Evolutionary conservation across 2,113 vertebrate species (phyloP).

Genomic region (Pollimyrus isidori): DNA sequence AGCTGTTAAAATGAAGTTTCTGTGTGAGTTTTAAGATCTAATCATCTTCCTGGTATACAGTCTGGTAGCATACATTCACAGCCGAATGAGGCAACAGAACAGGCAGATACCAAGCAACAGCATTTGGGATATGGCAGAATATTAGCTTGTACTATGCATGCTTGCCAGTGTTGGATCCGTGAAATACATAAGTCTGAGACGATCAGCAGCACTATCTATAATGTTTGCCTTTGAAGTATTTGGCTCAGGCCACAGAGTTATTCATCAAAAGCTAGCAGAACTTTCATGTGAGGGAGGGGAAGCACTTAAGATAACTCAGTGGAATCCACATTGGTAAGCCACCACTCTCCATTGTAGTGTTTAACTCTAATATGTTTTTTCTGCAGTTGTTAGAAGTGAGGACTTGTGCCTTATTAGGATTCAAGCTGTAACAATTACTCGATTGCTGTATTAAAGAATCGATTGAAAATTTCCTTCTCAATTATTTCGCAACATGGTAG

Average conservation of each 20-base stretch:
- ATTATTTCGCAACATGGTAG: not conserved
- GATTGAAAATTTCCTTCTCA: not conserved
- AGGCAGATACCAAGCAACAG: not conserved
- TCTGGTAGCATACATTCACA: not conserved
- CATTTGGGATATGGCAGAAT: not conserved
- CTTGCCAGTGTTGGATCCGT: not conserved
- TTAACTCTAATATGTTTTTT: slow-evolving; percentile 42
- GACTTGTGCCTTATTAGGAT: not conserved
- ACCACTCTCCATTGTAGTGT: not conserved
- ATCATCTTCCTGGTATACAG: not conserved
- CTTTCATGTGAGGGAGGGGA: not conserved
- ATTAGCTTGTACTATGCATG: not conserved
- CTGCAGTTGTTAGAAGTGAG: not conserved
- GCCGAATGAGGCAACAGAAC: not conserved
- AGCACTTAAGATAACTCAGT: not conserved
- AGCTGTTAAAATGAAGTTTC: not conserved
- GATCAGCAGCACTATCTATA: not conserved
- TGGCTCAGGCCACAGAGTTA: not conserved
- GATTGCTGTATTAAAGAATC: not conserved
- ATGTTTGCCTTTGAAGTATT: not conserved
- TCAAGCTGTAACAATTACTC: not conserved
- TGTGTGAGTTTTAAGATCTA: not conserved
- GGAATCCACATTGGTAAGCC: not conserved
- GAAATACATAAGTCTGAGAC: not conserved
- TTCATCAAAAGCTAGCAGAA: not conserved